Base-by-base conservation (phyloP, 2,888 invertebrate species). In the Poecilus cupreus region DNA sequence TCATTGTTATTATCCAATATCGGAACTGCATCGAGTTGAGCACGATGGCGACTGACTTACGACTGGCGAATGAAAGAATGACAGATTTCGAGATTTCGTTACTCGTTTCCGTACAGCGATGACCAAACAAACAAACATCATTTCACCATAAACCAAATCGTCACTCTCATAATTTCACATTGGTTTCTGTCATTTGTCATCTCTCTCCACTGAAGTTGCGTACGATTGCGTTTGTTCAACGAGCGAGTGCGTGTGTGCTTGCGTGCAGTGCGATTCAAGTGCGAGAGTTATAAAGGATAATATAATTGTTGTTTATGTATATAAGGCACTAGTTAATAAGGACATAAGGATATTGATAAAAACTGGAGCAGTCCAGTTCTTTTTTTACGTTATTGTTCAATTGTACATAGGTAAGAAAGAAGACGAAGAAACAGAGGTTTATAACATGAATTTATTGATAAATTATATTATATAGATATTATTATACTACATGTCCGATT, bases 1-100 rank as follows among this genome's bases (percentile, higher is more conserved):
- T 88, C 87, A 87, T 88, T 88, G 88, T 88, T 89, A 81, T 43
- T 68, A 70, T 49, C 57, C 57, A 77, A 3, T 70, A 32, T 32
- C 22, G 22, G 72, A 37, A 39, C 51, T 54, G 51, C 32, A 32
- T 26, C 20, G 39, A 39, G 11, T 2, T 37, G 76, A 76, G 5
- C 54, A 54, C 46, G 24, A 18, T 16, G 16, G 54, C 32, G 60
- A 74, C 26, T 26, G 26, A 26, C 26, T 26, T 37, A 46, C 22
- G 18, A 49, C 11, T 16, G 43, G 43, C 22, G 18, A 49, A 24
- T 16, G 43, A 46, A 18, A 72, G 46, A 43, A 1, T 72, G 39
- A 8, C 39, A 37, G 32, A 37, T 68, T 37, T 16, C 64, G 22
- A 46, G n/a, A 46, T n/a, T n/a, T 11, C n/a, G n/a, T n/a, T n/a